These are phyloP conservation scores for Sesia apiformis DNA, from an alignment of 2,888 invertebrate genomes.

Conservation along the genomic window DNA sequence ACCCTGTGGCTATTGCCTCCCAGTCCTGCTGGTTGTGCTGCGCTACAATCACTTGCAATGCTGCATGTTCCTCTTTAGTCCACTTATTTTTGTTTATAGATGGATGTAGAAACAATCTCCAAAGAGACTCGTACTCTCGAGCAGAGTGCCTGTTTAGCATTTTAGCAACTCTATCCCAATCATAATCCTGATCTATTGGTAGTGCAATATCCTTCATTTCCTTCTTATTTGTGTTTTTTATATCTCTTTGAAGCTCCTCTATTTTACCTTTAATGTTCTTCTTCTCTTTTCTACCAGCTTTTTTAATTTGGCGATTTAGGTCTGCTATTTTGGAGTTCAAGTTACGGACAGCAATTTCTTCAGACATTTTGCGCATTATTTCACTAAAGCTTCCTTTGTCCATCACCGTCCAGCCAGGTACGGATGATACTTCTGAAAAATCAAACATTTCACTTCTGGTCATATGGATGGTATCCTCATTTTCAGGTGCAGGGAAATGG, in stretches of 20 bases:
- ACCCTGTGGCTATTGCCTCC: slow-evolving; percentile 74
- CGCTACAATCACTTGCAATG: slow-evolving; percentile 32
- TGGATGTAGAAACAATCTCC: slow-evolving; percentile 82
- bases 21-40: slow-evolving; percentile 75
- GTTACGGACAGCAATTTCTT: slow-evolving; percentile 24
- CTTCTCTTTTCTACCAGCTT: slow-evolving; percentile 4
- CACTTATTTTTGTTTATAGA: slow-evolving; percentile 71
- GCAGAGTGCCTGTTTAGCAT: slow-evolving; percentile 73
- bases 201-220: slow-evolving; percentile 35
- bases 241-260: slow-evolving; percentile 15
- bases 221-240: slow-evolving; percentile 12
- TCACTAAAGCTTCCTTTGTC: slow-evolving; percentile 72
- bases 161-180: slow-evolving; percentile 74
- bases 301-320: slow-evolving; percentile 18
- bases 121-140: slow-evolving; percentile 79
- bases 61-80: slow-evolving; percentile 35
- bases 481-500: slow-evolving; percentile 70
- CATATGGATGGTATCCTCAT: slow-evolving; percentile 72
- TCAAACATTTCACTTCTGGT: slow-evolving; percentile 47
- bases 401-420: slow-evolving; percentile 69
- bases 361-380: slow-evolving; percentile 55
- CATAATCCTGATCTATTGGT: slow-evolving; percentile 59
- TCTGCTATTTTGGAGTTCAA: slow-evolving; percentile 26
- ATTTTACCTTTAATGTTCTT: slow-evolving; percentile 19
- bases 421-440: slow-evolving; percentile 53